Base-by-base conservation (phyloP, 2,797 vertebrate genomes). In the Neosilurus hyrtlii region DNA sequence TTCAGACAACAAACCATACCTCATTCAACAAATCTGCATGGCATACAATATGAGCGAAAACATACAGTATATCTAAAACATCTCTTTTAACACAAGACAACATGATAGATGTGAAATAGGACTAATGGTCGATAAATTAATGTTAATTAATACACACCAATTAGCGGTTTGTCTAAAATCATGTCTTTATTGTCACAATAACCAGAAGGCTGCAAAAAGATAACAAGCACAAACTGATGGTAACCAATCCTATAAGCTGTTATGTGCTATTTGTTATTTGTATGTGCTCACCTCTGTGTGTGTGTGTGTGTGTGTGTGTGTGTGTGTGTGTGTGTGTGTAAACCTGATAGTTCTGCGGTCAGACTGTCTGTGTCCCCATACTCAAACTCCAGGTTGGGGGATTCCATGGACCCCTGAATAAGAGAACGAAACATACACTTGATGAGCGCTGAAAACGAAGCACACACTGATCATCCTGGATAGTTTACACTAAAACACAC, bases 301-400 rank as follows among this genome's bases (percentile, higher is more conserved):
- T 43, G 43, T 43, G 43, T 68, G 35, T 22, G 5, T 65, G 35
- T 49, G 9, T 37, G 43, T 76, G 56, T 75, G n/a, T 68, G 35
- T 59, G 68, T 61, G 43, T 75, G 26, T 52, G 49, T 68, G 62
- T 70, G 79, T 75, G 68, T 57, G 20, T 65, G 80, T 86, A 89
- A 30, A 98, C 97, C 97, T 93, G 97, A 96, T 6, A 98, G 88
- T 88, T 98, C 97, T 0, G 94, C 91, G 0, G 93, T 91, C 3
- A 95, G 93, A 0, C 91, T 83, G 83, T 98, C 96, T 0, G 96
- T 90, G 67, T 98, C 96, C 12, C 96, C 94, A 3, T 98, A 99
- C 52, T 97, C 96, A 57, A 99, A 99, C 90, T 98, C 97, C 93
- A 97, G 93, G 90, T 94, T 96, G 62, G 97, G 96, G 80, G 95